A percentile compares a stretch with the other conserved stretches of the same genome.
Conservation (phyloP, 2,888 invertebrate species). For the Nemotelus pantherinus region DNA sequence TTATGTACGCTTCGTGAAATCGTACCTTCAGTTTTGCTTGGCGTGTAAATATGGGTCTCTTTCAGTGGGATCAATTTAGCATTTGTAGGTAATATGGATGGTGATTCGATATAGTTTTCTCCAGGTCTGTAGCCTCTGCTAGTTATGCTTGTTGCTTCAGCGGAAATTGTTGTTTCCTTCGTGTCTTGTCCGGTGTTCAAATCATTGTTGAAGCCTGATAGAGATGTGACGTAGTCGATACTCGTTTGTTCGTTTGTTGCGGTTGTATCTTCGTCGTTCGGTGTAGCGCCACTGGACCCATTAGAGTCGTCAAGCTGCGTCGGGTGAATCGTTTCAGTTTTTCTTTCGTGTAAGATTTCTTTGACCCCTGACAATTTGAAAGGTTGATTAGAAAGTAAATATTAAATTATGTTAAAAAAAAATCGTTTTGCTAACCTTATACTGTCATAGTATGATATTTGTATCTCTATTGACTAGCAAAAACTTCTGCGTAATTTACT, state of each 20-base stretch:
- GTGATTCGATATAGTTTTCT: constrained; percentile 10
- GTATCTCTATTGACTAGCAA: too few relatives aligned
- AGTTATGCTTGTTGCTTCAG: background rate
- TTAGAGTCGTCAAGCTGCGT: constrained; percentile 55
- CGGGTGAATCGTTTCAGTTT: constrained; percentile 59
- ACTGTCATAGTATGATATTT: constrained; percentile 8
- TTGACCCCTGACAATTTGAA: constrained; percentile 55
- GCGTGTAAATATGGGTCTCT: constrained; percentile 65
- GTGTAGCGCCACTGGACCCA: constrained; percentile 39
- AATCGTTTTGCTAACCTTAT: constrained; percentile 28
- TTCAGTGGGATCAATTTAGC: constrained; percentile 61
- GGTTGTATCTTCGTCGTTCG: constrained; percentile 41
- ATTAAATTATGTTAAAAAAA: constrained; percentile 7
- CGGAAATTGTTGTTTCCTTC: background rate
- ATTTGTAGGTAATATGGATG: constrained; percentile 51
- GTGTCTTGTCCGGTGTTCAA: constrained; percentile 12
- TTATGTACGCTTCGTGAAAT: constrained; percentile 50
- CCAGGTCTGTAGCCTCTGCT: constrained; percentile 3
- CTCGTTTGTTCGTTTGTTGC: constrained; percentile 7
- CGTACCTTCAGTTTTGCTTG: constrained; percentile 59
- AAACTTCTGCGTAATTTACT: too few relatives aligned
- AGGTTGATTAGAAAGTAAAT: background rate
- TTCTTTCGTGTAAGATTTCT: constrained; percentile 58
- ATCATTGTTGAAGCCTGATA: constrained; percentile 48
- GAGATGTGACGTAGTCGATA: constrained; percentile 38